Percentiles rank a stretch among this genome's conserved stretches.
phyloP scores from a whole-genome alignment of 2,888 invertebrate species.

The Aphodius sticticus region DNA sequence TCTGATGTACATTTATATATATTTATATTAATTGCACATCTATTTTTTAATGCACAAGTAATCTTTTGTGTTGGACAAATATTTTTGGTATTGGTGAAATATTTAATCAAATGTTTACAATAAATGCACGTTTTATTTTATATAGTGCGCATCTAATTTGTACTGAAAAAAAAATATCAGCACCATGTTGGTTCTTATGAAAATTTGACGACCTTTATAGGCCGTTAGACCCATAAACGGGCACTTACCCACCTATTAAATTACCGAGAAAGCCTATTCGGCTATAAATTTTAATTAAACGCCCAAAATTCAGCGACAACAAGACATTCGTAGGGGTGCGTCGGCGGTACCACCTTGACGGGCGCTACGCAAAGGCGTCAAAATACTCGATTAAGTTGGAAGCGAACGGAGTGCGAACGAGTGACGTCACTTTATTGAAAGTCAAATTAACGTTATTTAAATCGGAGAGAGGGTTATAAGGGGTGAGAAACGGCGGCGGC shows the following conservation, averaged over 20 bases:
- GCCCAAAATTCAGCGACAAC: not conserved
- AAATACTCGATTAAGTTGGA: not conserved
- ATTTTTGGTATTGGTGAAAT: no score
- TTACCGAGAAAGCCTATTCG: not conserved
- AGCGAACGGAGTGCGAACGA: constrained; percentile 6
- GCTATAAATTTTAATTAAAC: constrained; percentile 4
- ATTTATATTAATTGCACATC: no score
- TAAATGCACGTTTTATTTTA: no score
- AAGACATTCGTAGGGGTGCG: not conserved
- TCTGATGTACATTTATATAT: no score
- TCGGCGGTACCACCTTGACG: not conserved
- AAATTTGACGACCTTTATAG: not conserved
- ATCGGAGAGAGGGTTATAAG: constrained; percentile 40
- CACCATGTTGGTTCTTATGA: no score
- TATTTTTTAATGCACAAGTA: no score
- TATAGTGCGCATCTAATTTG: no score
- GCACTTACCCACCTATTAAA: not conserved
- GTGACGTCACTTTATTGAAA: constrained; percentile 39
- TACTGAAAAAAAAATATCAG: no score
- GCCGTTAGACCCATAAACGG: not conserved
- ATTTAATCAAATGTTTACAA: no score
- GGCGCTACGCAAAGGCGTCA: not conserved
- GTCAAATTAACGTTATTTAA: constrained; percentile 45
- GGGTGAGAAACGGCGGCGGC: constrained; percentile 35
- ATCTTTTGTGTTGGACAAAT: no score